These are phyloP conservation scores for Eurosta solidaginis DNA, from an alignment of 1,140 invertebrate species.

Conservation along the genomic window DNA sequence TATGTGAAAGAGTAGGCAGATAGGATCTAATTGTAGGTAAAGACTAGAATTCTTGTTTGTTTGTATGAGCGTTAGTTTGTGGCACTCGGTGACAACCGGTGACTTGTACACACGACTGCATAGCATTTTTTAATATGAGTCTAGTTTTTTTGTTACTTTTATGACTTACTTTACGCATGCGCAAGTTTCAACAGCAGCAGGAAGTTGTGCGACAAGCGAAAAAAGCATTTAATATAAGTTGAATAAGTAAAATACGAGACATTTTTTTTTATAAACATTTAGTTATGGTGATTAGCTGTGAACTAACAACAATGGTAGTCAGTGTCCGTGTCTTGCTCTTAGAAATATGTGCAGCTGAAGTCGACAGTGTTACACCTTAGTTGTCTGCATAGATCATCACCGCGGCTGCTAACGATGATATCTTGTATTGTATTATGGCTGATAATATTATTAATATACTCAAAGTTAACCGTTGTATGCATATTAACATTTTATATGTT, in stretches of 20 bases:
- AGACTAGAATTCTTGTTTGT: not conserved
- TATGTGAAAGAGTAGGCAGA: not conserved
- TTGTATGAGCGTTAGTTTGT: too few species aligned
- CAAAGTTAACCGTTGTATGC: too few species aligned
- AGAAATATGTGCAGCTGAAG: not conserved
- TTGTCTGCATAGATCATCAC: not conserved
- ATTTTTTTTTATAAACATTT: too few species aligned
- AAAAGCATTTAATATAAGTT: not conserved
- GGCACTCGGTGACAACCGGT: too few species aligned
- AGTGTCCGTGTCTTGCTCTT: not conserved
- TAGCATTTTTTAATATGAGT: not conserved
- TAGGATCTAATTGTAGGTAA: not conserved
- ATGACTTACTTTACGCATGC: constrained; percentile 2
- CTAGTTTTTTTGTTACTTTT: constrained; percentile 16
- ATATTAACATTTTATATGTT: too few species aligned
- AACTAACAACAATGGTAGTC: not conserved
- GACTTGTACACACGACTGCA: not conserved
- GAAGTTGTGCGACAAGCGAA: not conserved
- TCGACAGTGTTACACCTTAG: not conserved
- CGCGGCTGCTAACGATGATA: not conserved
- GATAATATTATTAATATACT: too few species aligned
- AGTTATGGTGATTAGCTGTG: not conserved
- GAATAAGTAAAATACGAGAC: not conserved
- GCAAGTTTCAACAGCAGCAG: not conserved
- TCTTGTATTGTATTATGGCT: too few species aligned